Percentiles rank a stretch among this genome's conserved stretches.
Conservation (phyloP, 1,140 invertebrate genomes). For the Saxidomus purpurata region DNA sequence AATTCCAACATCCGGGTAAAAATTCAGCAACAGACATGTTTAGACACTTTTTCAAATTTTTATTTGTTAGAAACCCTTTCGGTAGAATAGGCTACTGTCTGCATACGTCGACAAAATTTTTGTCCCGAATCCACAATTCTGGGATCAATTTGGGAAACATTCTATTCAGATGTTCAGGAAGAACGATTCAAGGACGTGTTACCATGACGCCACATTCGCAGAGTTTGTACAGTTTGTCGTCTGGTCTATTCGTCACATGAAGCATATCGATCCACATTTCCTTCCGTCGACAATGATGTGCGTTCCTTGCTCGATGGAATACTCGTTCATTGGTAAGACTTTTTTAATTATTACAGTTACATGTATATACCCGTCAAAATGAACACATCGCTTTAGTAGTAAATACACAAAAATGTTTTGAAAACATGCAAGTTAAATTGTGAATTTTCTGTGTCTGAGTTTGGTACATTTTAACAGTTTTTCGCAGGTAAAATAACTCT, state of each 20-base stretch:
- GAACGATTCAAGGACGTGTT: not conserved
- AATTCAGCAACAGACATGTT: not conserved
- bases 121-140: constrained; percentile 51
- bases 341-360: too few species aligned
- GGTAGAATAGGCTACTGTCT: constrained; percentile 40
- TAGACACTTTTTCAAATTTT: constrained; percentile 18
- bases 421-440: too few species aligned
- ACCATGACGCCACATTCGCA: constrained; percentile 48
- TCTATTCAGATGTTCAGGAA: not conserved
- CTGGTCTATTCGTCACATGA: not conserved
- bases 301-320: constrained; percentile 34
- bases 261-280: constrained; percentile 45
- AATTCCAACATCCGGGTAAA: not conserved
- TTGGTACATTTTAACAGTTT: too few species aligned
- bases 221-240: constrained; percentile 53
- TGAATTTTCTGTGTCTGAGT: too few species aligned
- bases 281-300: constrained; percentile 21
- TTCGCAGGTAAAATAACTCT: too few species aligned
- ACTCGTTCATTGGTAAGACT: constrained; percentile 34
- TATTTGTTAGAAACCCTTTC: constrained; percentile 53
- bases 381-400: too few species aligned
- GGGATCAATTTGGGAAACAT: constrained; percentile 43
- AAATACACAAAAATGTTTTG: too few species aligned
- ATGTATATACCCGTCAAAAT: too few species aligned
- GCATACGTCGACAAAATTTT: constrained; percentile 60